Conservation (phyloP, 1,140 invertebrate genomes). For the Probaryconus sp. region DNA sequence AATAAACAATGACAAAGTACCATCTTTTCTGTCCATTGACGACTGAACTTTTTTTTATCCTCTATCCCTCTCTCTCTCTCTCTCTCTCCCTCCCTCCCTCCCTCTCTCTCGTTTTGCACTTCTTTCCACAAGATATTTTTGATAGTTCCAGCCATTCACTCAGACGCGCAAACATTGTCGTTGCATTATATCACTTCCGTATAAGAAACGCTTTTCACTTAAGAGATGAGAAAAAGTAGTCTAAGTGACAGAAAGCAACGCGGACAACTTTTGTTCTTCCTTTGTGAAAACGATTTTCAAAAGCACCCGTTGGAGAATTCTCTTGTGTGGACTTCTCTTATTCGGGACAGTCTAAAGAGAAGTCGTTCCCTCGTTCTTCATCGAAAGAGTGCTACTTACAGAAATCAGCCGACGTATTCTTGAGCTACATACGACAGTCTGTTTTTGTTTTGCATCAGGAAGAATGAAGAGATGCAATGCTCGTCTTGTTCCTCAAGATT, state of each 20-base stretch:
- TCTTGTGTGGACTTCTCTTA: slow-evolving; percentile 39
- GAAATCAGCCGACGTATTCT: slow-evolving; percentile 59
- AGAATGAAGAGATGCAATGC: too few relatives aligned
- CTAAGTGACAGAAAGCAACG: slow-evolving; percentile 63
- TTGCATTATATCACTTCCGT: slow-evolving; percentile 54
- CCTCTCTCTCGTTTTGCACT: background rate
- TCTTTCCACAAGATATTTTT: slow-evolving; percentile 24
- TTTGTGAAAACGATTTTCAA: slow-evolving; percentile 59
- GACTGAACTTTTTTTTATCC: too few relatives aligned
- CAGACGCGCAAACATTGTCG: slow-evolving; percentile 48
- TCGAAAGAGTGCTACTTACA: slow-evolving; percentile 66
- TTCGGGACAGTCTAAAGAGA: slow-evolving; percentile 61
- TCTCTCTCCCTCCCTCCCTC: too few relatives aligned
- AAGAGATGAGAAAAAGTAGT: slow-evolving; percentile 64
- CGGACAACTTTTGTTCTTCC: slow-evolving; percentile 58
- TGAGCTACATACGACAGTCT: slow-evolving; percentile 52
- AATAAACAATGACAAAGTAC: too few relatives aligned
- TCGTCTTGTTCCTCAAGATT: too few relatives aligned
- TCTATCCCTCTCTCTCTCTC: too few relatives aligned
- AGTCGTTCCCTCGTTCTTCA: slow-evolving; percentile 58
- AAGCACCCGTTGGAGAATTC: slow-evolving; percentile 55
- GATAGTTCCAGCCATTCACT: slow-evolving; percentile 22
- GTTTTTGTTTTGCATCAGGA: slow-evolving; percentile 21
- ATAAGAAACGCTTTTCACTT: slow-evolving; percentile 62
- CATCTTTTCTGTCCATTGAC: too few relatives aligned